Conservation (phyloP, 2,888 invertebrate species). For the Pogonocherus hispidulus region DNA sequence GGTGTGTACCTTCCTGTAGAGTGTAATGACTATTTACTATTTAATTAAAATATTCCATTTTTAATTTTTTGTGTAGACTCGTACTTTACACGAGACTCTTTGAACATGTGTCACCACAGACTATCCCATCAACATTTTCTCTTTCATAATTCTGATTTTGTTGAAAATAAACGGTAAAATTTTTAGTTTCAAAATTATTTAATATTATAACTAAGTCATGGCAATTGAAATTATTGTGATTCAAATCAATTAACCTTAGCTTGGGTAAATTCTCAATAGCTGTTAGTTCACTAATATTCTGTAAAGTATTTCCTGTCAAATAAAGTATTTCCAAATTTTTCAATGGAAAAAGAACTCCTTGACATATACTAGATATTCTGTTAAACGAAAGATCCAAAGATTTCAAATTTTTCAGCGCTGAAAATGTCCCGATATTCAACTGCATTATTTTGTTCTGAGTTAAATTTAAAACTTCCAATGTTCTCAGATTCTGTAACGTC, state of each 20-base stretch:
- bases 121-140: slow-evolving; percentile 13
- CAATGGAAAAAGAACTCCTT: slow-evolving; percentile 5
- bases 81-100: no score
- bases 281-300: not conserved
- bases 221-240: slow-evolving; percentile 7
- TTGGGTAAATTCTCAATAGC: not conserved
- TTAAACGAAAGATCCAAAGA: slow-evolving; percentile 15
- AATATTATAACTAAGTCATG: not conserved
- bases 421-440: slow-evolving; percentile 14
- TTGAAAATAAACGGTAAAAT: not conserved
- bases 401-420: slow-evolving; percentile 15
- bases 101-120: not conserved
- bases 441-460: slow-evolving; percentile 13
- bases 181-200: not conserved
- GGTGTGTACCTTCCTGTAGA: no score
- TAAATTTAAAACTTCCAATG: slow-evolving; percentile 8
- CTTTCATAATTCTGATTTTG: not conserved
- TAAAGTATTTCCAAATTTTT: slow-evolving; percentile 18
- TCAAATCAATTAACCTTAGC: not conserved
- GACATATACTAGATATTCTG: slow-evolving; percentile 1
- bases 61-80: no score
- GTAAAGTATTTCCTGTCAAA: slow-evolving; percentile 8
- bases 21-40: no score
- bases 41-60: no score
- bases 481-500: slow-evolving; percentile 2